Base-by-base conservation (phyloP, 2,888 invertebrate genomes). In the Xanthostigma xanthostigma region DNA sequence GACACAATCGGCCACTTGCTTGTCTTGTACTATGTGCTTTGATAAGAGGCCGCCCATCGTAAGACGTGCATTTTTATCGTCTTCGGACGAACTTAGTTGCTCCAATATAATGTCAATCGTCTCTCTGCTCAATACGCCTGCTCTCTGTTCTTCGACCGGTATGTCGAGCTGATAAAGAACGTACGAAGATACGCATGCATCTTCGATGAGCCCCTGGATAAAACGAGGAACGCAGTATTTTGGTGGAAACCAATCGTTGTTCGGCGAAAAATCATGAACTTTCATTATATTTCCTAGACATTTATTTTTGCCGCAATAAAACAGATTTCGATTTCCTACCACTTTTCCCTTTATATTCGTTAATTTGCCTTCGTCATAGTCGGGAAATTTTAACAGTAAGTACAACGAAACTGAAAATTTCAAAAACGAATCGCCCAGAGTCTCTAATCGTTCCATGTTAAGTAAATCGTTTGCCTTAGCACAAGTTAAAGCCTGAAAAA, bases 371-470 rank as follows among this genome's bases (percentile, higher is more conserved):
- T 94, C 93, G 57, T 81, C 78, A 40, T 76, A 74, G 0, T 65
- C 63, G 0, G 81, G 76, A 62, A 81, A 89, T 49, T 73, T 71
- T 55, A 81, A 75, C 60, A 76, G 84, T 14, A 92, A 68, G 62
- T 78, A 87, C 3, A 88, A 64, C 0, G 84, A 83, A 1, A 78
- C 72, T 2, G 83, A 78, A 57, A 81, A 84, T 67, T 95, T 94
- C 8, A 95, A 69, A 64, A 86, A 87, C 0, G 91, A 84, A 64
- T 95, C 94, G 0, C 94, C 95, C 4, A 95, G 73, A 0, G 89
- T 89, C 66, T 94, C 93, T 11, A 84, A 68, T 2, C 91, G 70
- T 62, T 95, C 94, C 56, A 89, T 64, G 61, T 88, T 76, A 53
- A 91, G 79, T 6, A 76, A 74, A 59, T 94, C 93, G 52, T 79